These are phyloP conservation scores for Typhlichthys subterraneus DNA, from an alignment of 2,797 vertebrate genomes.

Conservation along the genomic window DNA sequence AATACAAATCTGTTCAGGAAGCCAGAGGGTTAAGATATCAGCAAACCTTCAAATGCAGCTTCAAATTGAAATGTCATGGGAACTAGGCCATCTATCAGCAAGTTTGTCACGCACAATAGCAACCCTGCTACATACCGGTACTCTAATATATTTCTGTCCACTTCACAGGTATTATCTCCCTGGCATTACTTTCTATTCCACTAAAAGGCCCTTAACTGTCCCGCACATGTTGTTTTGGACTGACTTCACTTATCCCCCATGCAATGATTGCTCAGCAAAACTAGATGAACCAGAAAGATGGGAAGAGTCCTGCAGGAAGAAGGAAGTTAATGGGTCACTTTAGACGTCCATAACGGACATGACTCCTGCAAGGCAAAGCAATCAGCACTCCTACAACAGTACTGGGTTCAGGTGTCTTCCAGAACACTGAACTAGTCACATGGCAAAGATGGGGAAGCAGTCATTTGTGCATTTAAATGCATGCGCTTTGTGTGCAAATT, in stretches of 20 bases:
- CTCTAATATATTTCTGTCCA: no score
- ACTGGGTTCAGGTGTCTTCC: constrained; percentile 24
- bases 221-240: not conserved
- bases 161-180: not conserved
- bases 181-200: not conserved
- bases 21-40: no score
- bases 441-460: no score
- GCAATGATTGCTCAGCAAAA: constrained; percentile 57
- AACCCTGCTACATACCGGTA: no score
- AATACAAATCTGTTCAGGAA: no score
- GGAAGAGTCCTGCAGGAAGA: constrained; percentile 54
- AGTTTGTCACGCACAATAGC: no score
- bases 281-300: constrained; percentile 52
- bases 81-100: no score
- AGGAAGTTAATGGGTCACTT: constrained; percentile 52
- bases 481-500: not conserved
- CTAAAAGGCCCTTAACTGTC: not conserved
- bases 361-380: constrained; percentile 56
- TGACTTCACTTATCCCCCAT: constrained; percentile 17
- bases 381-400: constrained; percentile 37
- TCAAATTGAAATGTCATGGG: no score
- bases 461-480: constrained; percentile 5
- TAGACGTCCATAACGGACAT: constrained; percentile 53
- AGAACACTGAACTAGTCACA: not conserved
- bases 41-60: no score